Evolutionary conservation across 2,797 vertebrate genomes (phyloP).

Genomic region (Premnoplex brunnescens): DNA sequence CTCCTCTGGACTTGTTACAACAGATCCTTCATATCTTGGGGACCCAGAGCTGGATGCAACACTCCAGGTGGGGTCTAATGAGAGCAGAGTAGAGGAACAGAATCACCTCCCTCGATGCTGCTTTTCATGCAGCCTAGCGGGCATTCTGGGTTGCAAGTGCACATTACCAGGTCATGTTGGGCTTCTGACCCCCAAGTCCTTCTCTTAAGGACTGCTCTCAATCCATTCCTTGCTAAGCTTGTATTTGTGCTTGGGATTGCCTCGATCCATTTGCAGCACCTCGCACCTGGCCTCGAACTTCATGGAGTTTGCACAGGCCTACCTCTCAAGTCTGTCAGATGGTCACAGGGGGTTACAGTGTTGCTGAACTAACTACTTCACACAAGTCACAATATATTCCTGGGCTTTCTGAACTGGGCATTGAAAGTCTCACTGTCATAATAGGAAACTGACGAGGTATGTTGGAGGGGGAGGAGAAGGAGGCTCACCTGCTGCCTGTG

Average conservation of each 20-base stretch:
- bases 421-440: rapidly evolving
- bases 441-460: background rate
- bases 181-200: background rate
- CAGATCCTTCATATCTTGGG: background rate
- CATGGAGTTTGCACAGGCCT: background rate
- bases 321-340: background rate
- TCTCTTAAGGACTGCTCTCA: background rate
- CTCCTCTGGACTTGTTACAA: background rate
- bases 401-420: background rate
- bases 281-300: background rate
- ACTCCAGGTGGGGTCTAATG: background rate
- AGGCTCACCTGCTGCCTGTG: background rate
- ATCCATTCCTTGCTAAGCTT: background rate
- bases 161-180: background rate
- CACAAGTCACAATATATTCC: rapidly evolving
- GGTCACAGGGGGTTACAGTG: background rate
- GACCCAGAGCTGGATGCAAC: background rate
- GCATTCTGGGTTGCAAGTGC: no score
- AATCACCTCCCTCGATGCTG: background rate
- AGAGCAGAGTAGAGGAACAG: background rate
- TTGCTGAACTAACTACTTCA: background rate
- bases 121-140: background rate
- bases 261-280: background rate
- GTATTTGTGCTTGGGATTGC: background rate
- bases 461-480: background rate